phyloP scores from a whole-genome alignment of 2,888 invertebrate species.

The Ectemnius lituratus region DNA sequence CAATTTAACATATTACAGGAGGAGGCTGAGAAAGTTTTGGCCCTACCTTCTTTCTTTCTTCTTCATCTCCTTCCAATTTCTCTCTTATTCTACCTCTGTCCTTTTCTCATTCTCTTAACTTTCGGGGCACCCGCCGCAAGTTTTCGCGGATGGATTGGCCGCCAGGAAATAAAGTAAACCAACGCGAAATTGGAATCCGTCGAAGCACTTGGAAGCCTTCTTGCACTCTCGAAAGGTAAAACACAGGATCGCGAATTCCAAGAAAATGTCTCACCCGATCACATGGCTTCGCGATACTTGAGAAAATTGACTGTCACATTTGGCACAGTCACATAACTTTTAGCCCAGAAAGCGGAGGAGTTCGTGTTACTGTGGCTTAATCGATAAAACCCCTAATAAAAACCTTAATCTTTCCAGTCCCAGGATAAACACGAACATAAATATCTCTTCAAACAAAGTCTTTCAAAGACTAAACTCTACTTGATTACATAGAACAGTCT shows the following conservation, averaged over 20 bases:
- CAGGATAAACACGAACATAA: no score
- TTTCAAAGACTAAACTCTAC: no score
- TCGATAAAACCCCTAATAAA: no score
- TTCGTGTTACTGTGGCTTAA: no score
- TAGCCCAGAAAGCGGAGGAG: no score
- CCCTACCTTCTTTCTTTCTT: neutral
- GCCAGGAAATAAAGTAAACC: conserved; percentile 16
- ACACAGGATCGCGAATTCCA: neutral
- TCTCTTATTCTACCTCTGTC: neutral
- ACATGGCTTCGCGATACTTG: no score
- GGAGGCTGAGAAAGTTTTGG: conserved; percentile 23
- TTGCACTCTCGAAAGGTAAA: neutral
- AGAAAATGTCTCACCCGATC: no score
- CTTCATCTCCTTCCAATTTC: neutral
- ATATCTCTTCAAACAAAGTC: no score
- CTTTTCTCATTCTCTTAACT: neutral
- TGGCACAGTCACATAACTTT: no score
- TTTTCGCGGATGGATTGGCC: conserved; percentile 6
- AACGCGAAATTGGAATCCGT: conserved; percentile 14
- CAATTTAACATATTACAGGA: conserved; percentile 7
- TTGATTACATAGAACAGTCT: no score
- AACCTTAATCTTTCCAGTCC: no score
- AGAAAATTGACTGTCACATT: no score
- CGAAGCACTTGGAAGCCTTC: conserved; percentile 6
- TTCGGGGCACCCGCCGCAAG: neutral